Conservation (phyloP, 2,797 vertebrate genomes). For the Gila robusta region DNA sequence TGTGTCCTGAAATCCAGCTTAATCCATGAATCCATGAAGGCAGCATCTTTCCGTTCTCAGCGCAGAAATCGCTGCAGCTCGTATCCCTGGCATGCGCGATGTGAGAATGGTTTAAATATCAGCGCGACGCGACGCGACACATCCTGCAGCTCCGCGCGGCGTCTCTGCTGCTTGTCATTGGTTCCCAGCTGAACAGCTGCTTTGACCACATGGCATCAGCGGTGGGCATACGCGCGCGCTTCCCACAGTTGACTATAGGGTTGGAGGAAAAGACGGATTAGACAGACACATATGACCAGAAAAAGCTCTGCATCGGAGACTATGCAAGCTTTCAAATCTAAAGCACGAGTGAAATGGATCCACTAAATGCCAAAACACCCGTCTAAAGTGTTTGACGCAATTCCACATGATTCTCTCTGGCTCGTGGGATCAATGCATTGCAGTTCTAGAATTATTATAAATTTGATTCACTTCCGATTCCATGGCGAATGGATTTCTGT, state of each 20-base stretch:
- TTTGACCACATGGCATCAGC: slow-evolving; percentile 48
- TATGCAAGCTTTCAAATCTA: slow-evolving; percentile 12
- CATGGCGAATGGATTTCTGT: neutral
- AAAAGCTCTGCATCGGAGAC: slow-evolving; percentile 12
- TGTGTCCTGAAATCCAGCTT: slow-evolving; percentile 73
- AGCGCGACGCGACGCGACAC: slow-evolving; percentile 52
- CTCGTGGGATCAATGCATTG: neutral
- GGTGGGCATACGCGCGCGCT: slow-evolving; percentile 14
- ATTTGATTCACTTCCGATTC: neutral
- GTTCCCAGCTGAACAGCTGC: slow-evolving; percentile 57
- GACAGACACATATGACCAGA: slow-evolving; percentile 18
- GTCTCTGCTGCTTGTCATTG: slow-evolving; percentile 60
- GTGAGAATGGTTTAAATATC: slow-evolving; percentile 55
- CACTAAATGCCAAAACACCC: slow-evolving; percentile 2
- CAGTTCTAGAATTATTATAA: neutral
- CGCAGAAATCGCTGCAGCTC: neutral
- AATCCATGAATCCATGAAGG: slow-evolving; percentile 71
- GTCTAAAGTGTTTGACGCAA: neutral
- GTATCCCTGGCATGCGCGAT: slow-evolving; percentile 48
- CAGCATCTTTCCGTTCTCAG: slow-evolving; percentile 64
- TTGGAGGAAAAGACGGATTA: slow-evolving; percentile 44
- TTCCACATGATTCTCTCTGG: neutral
- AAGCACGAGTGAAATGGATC: slow-evolving; percentile 9
- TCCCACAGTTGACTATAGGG: slow-evolving; percentile 18
- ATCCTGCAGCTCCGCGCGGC: slow-evolving; percentile 41